These are phyloP conservation scores for Pseudoips prasinana DNA, from an alignment of 2,888 invertebrate species.

Conservation along the genomic window DNA sequence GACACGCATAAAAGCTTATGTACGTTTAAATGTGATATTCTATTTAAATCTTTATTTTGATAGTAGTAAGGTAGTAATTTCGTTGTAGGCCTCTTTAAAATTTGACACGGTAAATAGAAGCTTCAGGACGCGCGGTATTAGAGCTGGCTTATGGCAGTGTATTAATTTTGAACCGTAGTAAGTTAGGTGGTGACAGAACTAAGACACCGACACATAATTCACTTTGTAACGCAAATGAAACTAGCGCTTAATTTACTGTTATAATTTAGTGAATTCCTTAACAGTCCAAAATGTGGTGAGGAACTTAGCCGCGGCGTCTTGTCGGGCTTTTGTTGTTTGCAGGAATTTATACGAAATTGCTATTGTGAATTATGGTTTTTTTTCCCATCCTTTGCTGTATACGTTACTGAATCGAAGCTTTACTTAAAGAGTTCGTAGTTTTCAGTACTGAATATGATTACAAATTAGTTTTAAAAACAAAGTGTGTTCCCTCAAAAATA, in stretches of 20 bases:
- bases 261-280: constrained; percentile 79
- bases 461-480: too few species aligned
- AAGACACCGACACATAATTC: constrained; percentile 81
- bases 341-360: constrained; percentile 21
- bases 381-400: too few species aligned
- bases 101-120: constrained; percentile 75
- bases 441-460: too few species aligned
- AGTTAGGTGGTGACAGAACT: constrained; percentile 81
- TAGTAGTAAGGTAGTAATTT: constrained; percentile 33
- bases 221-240: constrained; percentile 80
- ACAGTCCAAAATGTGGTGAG: constrained; percentile 48
- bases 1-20: constrained; percentile 47
- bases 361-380: constrained; percentile 5
- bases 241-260: constrained; percentile 80
- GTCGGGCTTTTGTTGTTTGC: constrained; percentile 22
- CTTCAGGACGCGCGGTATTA: constrained; percentile 67
- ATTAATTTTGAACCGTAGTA: constrained; percentile 82
- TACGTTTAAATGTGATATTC: constrained; percentile 6
- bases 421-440: too few species aligned
- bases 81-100: constrained; percentile 45
- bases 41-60: constrained; percentile 31
- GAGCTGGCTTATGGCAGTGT: constrained; percentile 79
- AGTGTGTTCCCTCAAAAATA: too few species aligned
- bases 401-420: too few species aligned
- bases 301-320: constrained; percentile 33